Conservation (phyloP, 2,888 invertebrate genomes). For the Choreutis nemorana region DNA sequence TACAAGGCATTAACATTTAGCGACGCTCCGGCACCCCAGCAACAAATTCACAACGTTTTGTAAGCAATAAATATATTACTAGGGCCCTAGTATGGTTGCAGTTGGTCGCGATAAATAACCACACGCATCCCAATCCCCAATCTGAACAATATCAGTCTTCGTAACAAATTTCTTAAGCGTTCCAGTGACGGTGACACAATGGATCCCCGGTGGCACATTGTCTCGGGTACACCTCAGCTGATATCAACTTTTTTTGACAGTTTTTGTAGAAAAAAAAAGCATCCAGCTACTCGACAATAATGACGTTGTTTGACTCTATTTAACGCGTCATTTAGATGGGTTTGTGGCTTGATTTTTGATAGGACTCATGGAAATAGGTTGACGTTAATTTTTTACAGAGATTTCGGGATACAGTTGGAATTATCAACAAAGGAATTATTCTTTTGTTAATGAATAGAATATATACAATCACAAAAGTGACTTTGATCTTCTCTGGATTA, state of each 20-base stretch:
- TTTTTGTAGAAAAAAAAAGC: constrained; percentile 29
- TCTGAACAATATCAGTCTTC: constrained; percentile 27
- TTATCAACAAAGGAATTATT: too few relatives aligned
- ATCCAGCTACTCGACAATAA: constrained; percentile 39
- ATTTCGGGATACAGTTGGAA: too few relatives aligned
- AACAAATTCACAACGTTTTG: constrained; percentile 30
- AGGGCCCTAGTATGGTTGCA: constrained; percentile 13
- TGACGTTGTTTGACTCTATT: constrained; percentile 49
- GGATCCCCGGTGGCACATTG: constrained; percentile 45
- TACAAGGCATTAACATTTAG: constrained; percentile 28
- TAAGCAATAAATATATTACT: constrained; percentile 29
- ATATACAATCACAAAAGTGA: too few relatives aligned
- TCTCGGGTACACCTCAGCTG: constrained; percentile 29
- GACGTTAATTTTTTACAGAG: too few relatives aligned
- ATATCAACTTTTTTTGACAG: constrained; percentile 32
- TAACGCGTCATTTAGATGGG: constrained; percentile 53
- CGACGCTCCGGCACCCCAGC: constrained; percentile 32
- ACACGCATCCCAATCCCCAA: constrained; percentile 16
- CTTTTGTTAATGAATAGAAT: too few relatives aligned
- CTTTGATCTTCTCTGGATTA: too few relatives aligned
- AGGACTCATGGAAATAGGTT: constrained; percentile 44
- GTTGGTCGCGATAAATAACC: constrained; percentile 14
- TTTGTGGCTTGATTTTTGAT: constrained; percentile 37
- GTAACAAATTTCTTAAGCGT: constrained; percentile 54
- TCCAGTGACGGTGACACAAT: constrained; percentile 34